Percentiles rank a stretch among this genome's conserved stretches.
Conservation (phyloP, 2,797 vertebrate genomes). For the Anguilla megastoma region DNA sequence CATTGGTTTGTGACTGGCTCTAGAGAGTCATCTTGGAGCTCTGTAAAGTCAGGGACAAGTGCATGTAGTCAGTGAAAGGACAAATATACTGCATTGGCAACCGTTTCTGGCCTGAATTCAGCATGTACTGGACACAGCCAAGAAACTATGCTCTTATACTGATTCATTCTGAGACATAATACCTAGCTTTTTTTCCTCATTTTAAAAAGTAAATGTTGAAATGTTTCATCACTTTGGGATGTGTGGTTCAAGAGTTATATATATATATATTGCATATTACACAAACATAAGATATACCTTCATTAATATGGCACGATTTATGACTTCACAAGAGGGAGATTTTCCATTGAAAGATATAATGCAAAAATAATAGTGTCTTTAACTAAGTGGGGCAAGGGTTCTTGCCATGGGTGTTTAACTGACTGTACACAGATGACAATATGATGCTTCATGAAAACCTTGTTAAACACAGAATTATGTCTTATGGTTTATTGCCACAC, state of each 20-base stretch:
- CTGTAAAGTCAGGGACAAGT: not conserved
- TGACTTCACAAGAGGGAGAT: not conserved
- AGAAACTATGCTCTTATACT: not conserved
- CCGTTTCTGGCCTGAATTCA: not conserved
- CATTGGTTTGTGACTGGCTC: not conserved
- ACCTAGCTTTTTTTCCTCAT: too few relatives aligned
- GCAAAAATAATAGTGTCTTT: not conserved
- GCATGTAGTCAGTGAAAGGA: not conserved
- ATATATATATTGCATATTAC: not conserved
- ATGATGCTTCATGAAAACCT: not conserved
- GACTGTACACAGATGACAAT: not conserved
- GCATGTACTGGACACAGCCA: not conserved
- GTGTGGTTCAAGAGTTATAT: not conserved
- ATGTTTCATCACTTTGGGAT: not conserved
- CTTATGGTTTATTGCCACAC: not conserved
- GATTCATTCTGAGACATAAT: not conserved
- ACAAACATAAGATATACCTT: not conserved
- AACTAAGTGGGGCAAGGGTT: not conserved
- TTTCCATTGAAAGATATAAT: not conserved
- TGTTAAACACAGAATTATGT: not conserved
- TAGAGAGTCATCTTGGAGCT: not conserved
- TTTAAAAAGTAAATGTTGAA: too few relatives aligned
- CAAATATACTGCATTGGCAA: not conserved
- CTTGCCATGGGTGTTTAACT: not conserved
- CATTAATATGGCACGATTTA: not conserved